Evolutionary conservation across 1,140 invertebrate genomes (phyloP).

Genomic region (Eupristina koningsbergeri): DNA sequence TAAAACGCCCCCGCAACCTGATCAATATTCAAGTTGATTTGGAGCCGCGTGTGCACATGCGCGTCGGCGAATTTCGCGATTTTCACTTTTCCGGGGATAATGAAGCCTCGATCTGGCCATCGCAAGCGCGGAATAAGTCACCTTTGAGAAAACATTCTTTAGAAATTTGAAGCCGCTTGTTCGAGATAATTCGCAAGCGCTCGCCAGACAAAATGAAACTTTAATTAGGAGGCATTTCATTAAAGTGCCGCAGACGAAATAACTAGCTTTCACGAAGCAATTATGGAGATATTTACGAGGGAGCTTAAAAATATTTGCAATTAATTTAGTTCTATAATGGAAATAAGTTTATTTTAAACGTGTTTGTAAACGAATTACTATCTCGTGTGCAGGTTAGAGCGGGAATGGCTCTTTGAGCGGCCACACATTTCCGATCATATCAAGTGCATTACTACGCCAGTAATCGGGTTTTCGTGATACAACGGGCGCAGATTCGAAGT

Average conservation of each 20-base stretch:
- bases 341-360: neutral
- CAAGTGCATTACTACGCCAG: neutral
- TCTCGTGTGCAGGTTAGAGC: too few species aligned
- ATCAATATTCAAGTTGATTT: too few species aligned
- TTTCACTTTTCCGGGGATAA: too few species aligned
- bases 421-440: neutral
- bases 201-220: neutral
- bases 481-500: neutral
- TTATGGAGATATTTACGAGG: neutral
- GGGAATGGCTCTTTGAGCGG: too few species aligned
- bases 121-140: too few species aligned
- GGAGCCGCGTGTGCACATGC: too few species aligned
- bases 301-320: neutral
- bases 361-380: neutral
- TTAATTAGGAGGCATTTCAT: neutral
- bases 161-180: neutral
- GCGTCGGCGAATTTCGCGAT: too few species aligned
- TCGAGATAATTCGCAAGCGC: neutral
- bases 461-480: neutral
- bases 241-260: neutral
- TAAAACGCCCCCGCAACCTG: too few species aligned
- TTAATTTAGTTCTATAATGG: neutral
- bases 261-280: neutral
- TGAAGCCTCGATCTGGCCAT: too few species aligned
- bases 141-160: neutral